Evolutionary conservation across 2,888 invertebrate genomes (phyloP), one percentile per base, ranked within the genome.

Genomic region (Oxycera nigricornis): DNA sequence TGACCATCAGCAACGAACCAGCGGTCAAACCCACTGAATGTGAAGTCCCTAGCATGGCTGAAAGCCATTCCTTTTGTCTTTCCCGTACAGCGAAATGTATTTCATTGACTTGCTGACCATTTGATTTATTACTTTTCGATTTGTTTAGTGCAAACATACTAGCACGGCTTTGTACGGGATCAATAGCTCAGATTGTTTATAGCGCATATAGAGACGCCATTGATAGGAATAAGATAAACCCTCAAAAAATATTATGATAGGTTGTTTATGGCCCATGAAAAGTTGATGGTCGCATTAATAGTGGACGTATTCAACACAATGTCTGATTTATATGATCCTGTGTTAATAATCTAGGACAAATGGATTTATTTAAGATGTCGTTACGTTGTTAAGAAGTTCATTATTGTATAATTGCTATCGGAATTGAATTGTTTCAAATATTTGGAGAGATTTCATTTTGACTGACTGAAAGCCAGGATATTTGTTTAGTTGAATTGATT

Each of bases 91-190:
- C 39, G 39, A n/a, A n/a, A 39, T 39, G 7, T 39, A 39, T 39
- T 39, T 39, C 7, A 39, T 39, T 7, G 7, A 39, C 39, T 9
- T n/a, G 46, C 50, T 68, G 67, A 50, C 67, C 67, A 46, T 68
- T 68, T 68, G 67, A 68, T 68, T 68, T 68, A 68, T 68, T 68
- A 46, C 30, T 28, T 68, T 68, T 68, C 50, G 67, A 68, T 68
- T 46, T 68, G 41, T 17, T 41, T 55, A 11, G 26, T 55, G 55
- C n/a, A 39, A 55, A 55, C 26, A 55, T 22, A 7, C 24, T n/a
- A n/a, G n/a, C n/a, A n/a, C n/a, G n/a, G 24, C 59, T 26, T 59
- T 24, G 59, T 11, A 14, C 30, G 59, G n/a, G 14, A 59, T 59
- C 59, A 59, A 14, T 59, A 17, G 59, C 28, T 4, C 28, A n/a